Evolutionary conservation across 1,140 invertebrate species (phyloP), one percentile per base, ranked within the genome.

Genomic region (Meloidogyne chitwoodi): DNA sequence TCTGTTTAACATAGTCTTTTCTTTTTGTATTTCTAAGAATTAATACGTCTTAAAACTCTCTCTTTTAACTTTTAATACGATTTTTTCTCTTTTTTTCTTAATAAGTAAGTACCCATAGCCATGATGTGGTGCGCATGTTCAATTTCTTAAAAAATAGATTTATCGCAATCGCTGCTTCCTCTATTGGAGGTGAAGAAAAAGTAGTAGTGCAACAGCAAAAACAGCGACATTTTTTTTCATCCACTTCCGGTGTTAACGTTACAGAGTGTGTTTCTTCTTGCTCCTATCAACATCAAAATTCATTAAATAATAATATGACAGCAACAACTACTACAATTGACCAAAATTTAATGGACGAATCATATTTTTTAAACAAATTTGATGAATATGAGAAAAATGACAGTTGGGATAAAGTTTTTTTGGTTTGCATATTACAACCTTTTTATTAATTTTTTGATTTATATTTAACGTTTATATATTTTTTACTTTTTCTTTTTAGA

Each of bases 401-500:
- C 38, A 64, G 19, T 44, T 78, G 77, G 77, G 78, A 78, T 41
- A 64, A 80, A 44, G n/a, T 78, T 56, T 78, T 78, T 63, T 66
- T 77, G 16, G 77, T 78, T 29, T 41, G 74, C 78, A 22, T 8
- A 56, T n/a, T 16, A 6, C 1, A 1, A 44, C 41, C 5, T 56
- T 56, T 56, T 56, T 12, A 0, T 29, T 66, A 14, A 27, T 16
- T 24, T 66, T 73, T 65, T 27, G 26, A 11, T 27, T 72, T 29
- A 29, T 77, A 11, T 77, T 62, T 71, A 19, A 61, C 19, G 4
- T n/a, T 56, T 11, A 66, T 74, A 24, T 11, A 77, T 16, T 75
- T 24, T 24, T 64, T n/a, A 27, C 27, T 27, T 5, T 62, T 79
- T 16, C 14, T 77, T 65, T 81, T 73, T 12, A 81, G 80, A 83